A percentile compares a stretch with the other conserved stretches of the same genome.
Conservation (phyloP, 2,113 vertebrate genomes). For the Misgurnus mizolepis region DNA sequence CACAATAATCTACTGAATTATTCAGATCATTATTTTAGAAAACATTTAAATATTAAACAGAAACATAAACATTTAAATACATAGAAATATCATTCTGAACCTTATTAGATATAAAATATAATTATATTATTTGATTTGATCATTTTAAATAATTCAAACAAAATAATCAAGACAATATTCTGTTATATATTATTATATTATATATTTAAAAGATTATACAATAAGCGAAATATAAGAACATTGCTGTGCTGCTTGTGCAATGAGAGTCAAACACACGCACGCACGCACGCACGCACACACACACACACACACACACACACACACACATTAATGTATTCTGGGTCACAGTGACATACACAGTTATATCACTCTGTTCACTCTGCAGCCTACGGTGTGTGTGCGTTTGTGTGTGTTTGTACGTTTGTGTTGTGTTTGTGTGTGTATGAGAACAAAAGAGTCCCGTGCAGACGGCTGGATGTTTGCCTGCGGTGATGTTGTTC, state of each 20-base stretch:
- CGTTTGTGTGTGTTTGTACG: neutral
- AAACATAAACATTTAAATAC: no score
- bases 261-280: no score
- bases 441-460: conserved; percentile 7
- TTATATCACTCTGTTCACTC: conserved; percentile 21
- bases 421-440: neutral
- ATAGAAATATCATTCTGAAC: no score
- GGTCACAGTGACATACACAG: conserved; percentile 28
- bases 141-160: no score
- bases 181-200: no score
- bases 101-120: no score
- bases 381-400: neutral
- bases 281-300: conserved; percentile 1
- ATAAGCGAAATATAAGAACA: neutral
- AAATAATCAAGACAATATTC: no score
- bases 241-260: neutral
- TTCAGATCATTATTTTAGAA: no score
- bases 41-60: no score
- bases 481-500: neutral
- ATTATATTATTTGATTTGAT: no score
- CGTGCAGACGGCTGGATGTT: neutral
- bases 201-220: no score
- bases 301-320: neutral
- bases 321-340: conserved; percentile 22
- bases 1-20: no score